Percentiles rank a stretch among this genome's conserved stretches.
phyloP scores from a whole-genome alignment of 2,888 invertebrate genomes.

The Hirtodrosophila alboralis region DNA sequence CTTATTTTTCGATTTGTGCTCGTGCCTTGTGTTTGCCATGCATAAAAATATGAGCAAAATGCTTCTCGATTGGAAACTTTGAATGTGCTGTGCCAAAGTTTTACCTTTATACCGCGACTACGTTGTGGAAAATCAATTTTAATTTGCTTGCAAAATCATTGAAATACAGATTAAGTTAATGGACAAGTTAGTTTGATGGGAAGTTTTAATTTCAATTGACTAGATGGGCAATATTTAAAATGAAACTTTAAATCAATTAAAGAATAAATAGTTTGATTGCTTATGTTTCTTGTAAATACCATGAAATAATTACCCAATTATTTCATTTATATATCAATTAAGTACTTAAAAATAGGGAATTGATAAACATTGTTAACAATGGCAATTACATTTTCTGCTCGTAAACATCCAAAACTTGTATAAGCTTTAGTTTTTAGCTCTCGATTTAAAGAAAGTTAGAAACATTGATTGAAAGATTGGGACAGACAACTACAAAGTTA shows the following conservation, averaged over 20 bases:
- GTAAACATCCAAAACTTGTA: constrained; percentile 13
- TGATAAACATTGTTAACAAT: no score
- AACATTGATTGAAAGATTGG: constrained; percentile 43
- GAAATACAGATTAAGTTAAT: background rate
- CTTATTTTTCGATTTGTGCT: constrained; percentile 23
- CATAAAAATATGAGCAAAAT: constrained; percentile 49
- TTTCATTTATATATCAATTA: no score
- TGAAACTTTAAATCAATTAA: no score
- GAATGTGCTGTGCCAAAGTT: constrained; percentile 13
- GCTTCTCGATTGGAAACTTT: constrained; percentile 1
- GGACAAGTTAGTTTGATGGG: background rate
- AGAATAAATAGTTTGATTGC: no score
- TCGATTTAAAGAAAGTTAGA: constrained; percentile 10
- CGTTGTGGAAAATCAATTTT: constrained; percentile 34
- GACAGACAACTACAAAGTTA: constrained; percentile 18
- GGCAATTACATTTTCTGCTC: no score
- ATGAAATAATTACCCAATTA: no score
- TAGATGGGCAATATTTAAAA: no score
- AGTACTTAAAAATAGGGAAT: no score
- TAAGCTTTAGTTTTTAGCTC: constrained; percentile 27
- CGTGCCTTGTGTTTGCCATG: constrained; percentile 37
- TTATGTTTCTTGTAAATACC: no score
- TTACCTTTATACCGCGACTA: background rate
- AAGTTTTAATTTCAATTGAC: background rate
- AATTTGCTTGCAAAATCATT: constrained; percentile 19